Conservation (phyloP, 1,140 invertebrate genomes). For the Aphelinus atriplicis region DNA sequence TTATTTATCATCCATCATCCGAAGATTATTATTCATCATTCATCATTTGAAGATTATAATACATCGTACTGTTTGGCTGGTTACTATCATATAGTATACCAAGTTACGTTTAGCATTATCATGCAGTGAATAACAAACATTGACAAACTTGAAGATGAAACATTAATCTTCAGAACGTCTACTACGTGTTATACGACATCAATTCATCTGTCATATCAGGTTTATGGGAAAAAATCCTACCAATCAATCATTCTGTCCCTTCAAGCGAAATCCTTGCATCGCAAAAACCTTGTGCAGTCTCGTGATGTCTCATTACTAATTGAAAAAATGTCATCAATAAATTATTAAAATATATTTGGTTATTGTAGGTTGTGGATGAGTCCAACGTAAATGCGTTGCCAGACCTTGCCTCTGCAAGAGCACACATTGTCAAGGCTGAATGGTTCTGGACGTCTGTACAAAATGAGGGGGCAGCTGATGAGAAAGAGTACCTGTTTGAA, state of each 20-base stretch:
- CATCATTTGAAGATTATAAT: too few species aligned
- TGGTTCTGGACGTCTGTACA: slow-evolving; percentile 99
- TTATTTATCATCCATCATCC: too few species aligned
- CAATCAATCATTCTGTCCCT: background rate
- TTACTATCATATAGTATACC: too few species aligned
- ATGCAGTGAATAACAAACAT: too few species aligned
- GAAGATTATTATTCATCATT: too few species aligned
- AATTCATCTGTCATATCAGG: too few species aligned
- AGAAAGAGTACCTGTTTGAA: slow-evolving; percentile 87
- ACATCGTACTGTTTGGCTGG: too few species aligned
- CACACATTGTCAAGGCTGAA: slow-evolving; percentile 86
- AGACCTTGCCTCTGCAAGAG: slow-evolving; percentile 69
- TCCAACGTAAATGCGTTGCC: slow-evolving; percentile 75
- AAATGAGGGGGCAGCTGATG: slow-evolving; percentile 91
- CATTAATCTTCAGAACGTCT: too few species aligned
- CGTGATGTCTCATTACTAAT: slow-evolving; percentile 12
- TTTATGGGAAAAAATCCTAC: too few species aligned
- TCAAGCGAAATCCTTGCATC: background rate
- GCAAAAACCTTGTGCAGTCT: slow-evolving; percentile 6
- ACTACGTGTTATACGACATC: too few species aligned
- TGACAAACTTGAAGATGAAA: too few species aligned
- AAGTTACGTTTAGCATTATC: too few species aligned
- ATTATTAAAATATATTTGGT: slow-evolving; percentile 6
- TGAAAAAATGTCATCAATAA: background rate
- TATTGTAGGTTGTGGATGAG: slow-evolving; percentile 81